Evolutionary conservation across 2,888 invertebrate genomes (phyloP).

Genomic region (Choristoneura rosaceana): DNA sequence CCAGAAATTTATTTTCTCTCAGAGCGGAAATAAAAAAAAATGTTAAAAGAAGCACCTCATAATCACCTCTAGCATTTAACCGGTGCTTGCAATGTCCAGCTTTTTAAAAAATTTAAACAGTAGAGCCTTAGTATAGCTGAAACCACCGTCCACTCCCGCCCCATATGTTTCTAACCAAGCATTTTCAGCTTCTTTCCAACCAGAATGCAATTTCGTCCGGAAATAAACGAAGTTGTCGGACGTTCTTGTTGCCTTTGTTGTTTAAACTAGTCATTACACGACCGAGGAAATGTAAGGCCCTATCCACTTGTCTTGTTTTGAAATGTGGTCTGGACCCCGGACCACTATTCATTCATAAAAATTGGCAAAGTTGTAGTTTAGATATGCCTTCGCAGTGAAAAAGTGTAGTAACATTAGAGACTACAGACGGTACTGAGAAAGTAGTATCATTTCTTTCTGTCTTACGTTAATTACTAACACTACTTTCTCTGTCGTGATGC

Average conservation of each 20-base stretch:
- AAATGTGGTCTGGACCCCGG: too few species aligned
- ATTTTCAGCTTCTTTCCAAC: conserved; percentile 24
- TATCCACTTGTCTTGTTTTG: neutral
- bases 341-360: too few species aligned
- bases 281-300: neutral
- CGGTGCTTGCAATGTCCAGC: neutral
- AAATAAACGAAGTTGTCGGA: conserved; percentile 31
- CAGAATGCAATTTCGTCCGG: conserved; percentile 61
- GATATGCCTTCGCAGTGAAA: too few species aligned
- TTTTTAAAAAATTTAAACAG: conserved; percentile 24
- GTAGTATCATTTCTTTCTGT: too few species aligned
- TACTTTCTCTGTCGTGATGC: too few species aligned
- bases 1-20: too few species aligned
- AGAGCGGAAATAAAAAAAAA: neutral
- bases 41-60: neutral
- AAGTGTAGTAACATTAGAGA: too few species aligned
- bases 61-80: neutral
- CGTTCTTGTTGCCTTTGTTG: conserved; percentile 30
- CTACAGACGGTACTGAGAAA: too few species aligned
- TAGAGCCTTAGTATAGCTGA: too few species aligned
- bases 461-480: too few species aligned
- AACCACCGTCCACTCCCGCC: conserved; percentile 4
- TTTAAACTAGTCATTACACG: conserved; percentile 32
- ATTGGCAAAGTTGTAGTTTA: too few species aligned
- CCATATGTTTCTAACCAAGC: conserved; percentile 23